These are phyloP conservation scores for Caenorhabditis zanzibari DNA, from an alignment of 2,888 invertebrate species.

Conservation along the genomic window DNA sequence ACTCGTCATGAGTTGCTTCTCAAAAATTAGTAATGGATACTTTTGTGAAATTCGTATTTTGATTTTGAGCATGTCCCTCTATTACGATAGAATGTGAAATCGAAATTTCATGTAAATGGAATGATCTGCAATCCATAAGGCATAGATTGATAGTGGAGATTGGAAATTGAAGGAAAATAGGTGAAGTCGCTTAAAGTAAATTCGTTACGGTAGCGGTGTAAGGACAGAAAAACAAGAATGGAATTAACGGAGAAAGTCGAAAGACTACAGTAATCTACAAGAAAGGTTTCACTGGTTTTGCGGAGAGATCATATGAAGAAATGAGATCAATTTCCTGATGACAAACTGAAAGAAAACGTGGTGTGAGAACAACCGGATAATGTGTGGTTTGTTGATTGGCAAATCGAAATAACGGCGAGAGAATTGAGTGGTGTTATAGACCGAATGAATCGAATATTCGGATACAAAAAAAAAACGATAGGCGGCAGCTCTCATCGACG, in stretches of 20 bases:
- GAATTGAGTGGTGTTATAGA: slow-evolving; percentile 46
- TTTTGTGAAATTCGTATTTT: too few species aligned
- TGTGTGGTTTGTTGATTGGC: slow-evolving; percentile 47
- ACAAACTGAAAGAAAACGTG: slow-evolving; percentile 22
- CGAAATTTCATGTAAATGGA: too few species aligned
- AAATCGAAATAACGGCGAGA: slow-evolving; percentile 26
- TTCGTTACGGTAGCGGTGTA: too few species aligned
- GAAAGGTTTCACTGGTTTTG: background rate
- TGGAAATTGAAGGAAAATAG: too few species aligned
- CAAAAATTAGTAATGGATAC: too few species aligned
- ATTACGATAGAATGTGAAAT: too few species aligned
- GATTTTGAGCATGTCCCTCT: too few species aligned
- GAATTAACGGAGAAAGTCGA: background rate
- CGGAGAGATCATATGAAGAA: background rate
- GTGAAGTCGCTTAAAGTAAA: too few species aligned
- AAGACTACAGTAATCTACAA: background rate
- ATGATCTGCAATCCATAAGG: too few species aligned
- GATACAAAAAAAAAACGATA: slow-evolving; percentile 31
- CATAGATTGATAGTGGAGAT: too few species aligned
- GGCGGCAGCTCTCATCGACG: slow-evolving; percentile 22
- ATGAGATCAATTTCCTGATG: slow-evolving; percentile 30
- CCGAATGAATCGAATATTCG: slow-evolving; percentile 51
- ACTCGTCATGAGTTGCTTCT: too few species aligned
- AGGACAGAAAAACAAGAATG: too few species aligned
- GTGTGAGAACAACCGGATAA: slow-evolving; percentile 38